Percentiles rank a stretch among this genome's conserved stretches.
phyloP scores from a whole-genome alignment of 2,888 invertebrate genomes.

The Sepioteuthis lessoniana region DNA sequence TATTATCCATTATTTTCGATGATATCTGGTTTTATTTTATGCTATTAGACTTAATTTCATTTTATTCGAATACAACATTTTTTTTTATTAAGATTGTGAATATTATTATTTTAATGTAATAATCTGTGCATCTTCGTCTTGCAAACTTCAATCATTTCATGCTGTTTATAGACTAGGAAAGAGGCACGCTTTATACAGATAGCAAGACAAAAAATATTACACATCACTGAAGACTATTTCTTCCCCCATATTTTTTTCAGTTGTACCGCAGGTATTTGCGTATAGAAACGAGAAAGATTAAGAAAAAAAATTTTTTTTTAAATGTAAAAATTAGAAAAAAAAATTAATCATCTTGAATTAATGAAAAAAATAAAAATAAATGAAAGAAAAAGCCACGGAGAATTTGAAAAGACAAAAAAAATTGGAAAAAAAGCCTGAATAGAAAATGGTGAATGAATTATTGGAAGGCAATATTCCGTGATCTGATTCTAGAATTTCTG shows the following conservation, averaged over 20 bases:
- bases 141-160: constrained; percentile 20
- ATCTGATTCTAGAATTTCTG: background rate
- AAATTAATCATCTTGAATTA: background rate
- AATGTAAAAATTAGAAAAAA: background rate
- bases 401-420: background rate
- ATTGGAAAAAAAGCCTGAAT: too few relatives aligned
- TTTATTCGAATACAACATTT: background rate
- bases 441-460: background rate
- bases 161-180: background rate
- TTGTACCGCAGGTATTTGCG: background rate
- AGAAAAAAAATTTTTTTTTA: background rate
- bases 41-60: background rate
- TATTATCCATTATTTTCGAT: background rate
- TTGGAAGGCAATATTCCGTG: background rate
- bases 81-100: background rate
- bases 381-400: background rate
- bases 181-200: background rate
- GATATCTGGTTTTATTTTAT: background rate
- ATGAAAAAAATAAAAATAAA: background rate
- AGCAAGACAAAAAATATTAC: background rate
- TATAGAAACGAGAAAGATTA: background rate
- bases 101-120: constrained; percentile 9
- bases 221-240: background rate
- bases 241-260: background rate
- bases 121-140: background rate